These are phyloP conservation scores for Hoplodrina blanda DNA, from an alignment of 2,888 invertebrate species.

Conservation along the genomic window DNA sequence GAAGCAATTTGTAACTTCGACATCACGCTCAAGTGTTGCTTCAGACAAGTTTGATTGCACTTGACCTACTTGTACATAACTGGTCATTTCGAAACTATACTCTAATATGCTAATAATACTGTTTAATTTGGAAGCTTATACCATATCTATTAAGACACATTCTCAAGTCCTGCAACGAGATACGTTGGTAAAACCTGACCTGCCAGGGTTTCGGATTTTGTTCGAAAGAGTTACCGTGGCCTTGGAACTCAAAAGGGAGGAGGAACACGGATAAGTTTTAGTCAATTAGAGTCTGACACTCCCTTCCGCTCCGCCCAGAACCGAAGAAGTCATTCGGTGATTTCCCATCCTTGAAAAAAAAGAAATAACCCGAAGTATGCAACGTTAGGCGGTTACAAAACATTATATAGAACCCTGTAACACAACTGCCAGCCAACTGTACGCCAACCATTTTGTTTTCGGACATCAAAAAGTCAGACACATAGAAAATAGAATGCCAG, in stretches of 20 bases:
- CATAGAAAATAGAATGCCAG: conserved; percentile 8
- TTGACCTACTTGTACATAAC: conserved; percentile 4
- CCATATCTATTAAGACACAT: neutral
- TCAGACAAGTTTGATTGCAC: conserved; percentile 16
- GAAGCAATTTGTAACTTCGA: conserved; percentile 9
- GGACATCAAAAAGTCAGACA: conserved; percentile 2
- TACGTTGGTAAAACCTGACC: too few species aligned
- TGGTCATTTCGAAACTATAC: neutral
- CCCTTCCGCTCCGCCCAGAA: too few species aligned
- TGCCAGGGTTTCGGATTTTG: too few species aligned
- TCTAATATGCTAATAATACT: too few species aligned
- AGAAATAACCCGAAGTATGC: neutral
- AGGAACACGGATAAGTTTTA: too few species aligned
- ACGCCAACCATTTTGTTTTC: neutral
- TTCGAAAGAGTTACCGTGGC: too few species aligned
- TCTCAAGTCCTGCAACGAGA: too few species aligned
- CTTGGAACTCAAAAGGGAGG: too few species aligned
- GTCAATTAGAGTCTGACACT: too few species aligned
- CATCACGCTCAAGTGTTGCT: conserved; percentile 10
- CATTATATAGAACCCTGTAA: neutral
- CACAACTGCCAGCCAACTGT: neutral
- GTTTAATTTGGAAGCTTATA: neutral
- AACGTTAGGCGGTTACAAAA: neutral
- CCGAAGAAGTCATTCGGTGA: too few species aligned
- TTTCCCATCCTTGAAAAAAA: neutral